Base-by-base conservation (phyloP, 2,888 invertebrate species). In the Mesorhabditis sp. region DNA sequence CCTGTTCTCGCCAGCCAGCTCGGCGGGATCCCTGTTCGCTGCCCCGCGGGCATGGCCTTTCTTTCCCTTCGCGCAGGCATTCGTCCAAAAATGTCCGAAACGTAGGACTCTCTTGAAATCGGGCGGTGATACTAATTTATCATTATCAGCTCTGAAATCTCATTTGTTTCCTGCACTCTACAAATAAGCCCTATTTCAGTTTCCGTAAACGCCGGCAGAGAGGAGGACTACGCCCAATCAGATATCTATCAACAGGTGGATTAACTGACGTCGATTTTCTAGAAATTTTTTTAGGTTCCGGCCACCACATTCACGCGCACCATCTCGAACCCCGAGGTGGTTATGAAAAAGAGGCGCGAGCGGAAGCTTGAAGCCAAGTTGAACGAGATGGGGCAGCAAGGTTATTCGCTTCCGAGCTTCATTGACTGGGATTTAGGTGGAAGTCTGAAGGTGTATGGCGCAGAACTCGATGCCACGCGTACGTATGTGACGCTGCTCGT, bases 281-380 rank as follows among this genome's bases (percentile, higher is more conserved):
- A 13, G 58, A 50, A 50, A 50, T 50, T 50, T 10, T 64, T 87
- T 86, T 43, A 85, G 86, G 88, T 97, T 81, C 97, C 97, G 43
- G 77, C 97, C 88, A 96, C 95, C 67, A 95, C 94, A 82, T 98
- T 98, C 88, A 98, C 97, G 66, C 90, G 98, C 84, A 96, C 95
- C 83, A 98, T 99, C 86, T 97, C 96, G 76, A 99, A 98, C 89
- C 98, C 98, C 4, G 98, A 98, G 89, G 95, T 96, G 73, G 98
- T 99, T 81, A 98, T 99, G 98, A 90, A 95, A 75, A 91, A 96
- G 67, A 90, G 96, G 69, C 89, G 98, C 43, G 96, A 97, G 86
- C 95, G 96, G 87, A 96, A 96, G 87, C 90, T 97, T 69, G 97
- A 98, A 87, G 91, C 93, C 86, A 95, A 95, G 87, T 89, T 98